These are phyloP conservation scores for Epirrhoe alternata DNA, from an alignment of 2,888 invertebrate genomes.

Conservation along the genomic window DNA sequence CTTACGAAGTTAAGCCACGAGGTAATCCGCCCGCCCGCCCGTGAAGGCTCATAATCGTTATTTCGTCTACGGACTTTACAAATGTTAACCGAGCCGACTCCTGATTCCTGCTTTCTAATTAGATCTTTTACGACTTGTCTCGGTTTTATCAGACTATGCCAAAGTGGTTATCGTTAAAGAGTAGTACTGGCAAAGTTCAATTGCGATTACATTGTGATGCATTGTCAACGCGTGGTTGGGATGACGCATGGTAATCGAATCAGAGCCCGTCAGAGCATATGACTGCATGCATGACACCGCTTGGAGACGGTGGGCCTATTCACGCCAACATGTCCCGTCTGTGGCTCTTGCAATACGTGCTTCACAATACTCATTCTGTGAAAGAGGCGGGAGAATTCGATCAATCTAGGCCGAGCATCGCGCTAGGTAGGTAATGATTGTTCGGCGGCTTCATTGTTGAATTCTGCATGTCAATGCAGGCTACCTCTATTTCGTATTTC, in stretches of 20 bases:
- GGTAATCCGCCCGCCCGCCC: constrained; percentile 70
- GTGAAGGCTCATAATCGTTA: constrained; percentile 78
- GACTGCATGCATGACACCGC: constrained; percentile 58
- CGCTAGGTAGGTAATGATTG: constrained; percentile 50
- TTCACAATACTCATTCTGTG: constrained; percentile 65
- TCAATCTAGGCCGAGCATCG: constrained; percentile 63
- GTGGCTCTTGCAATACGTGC: constrained; percentile 62
- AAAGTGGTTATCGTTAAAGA: constrained; percentile 19
- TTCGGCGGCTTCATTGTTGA: constrained; percentile 49
- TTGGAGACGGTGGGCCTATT: constrained; percentile 61
- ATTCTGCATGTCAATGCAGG: constrained; percentile 46
- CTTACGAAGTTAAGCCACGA: constrained; percentile 80
- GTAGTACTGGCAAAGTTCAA: constrained; percentile 22
- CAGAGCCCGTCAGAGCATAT: constrained; percentile 48
- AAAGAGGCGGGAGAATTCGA: constrained; percentile 63
- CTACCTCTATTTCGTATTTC: constrained; percentile 39
- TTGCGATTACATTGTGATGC: constrained; percentile 27
- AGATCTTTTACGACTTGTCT: constrained; percentile 47
- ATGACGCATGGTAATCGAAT: constrained; percentile 64
- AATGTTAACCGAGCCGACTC: constrained; percentile 68
- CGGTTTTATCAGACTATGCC: constrained; percentile 30
- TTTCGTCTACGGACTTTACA: constrained; percentile 83
- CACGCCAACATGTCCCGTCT: constrained; percentile 61
- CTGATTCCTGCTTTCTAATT: constrained; percentile 52
- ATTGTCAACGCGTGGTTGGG: constrained; percentile 33